Percentiles rank a stretch among this genome's conserved stretches.
phyloP scores from a whole-genome alignment of 2,888 invertebrate species.

The Dyspetes luteomarginatus region DNA sequence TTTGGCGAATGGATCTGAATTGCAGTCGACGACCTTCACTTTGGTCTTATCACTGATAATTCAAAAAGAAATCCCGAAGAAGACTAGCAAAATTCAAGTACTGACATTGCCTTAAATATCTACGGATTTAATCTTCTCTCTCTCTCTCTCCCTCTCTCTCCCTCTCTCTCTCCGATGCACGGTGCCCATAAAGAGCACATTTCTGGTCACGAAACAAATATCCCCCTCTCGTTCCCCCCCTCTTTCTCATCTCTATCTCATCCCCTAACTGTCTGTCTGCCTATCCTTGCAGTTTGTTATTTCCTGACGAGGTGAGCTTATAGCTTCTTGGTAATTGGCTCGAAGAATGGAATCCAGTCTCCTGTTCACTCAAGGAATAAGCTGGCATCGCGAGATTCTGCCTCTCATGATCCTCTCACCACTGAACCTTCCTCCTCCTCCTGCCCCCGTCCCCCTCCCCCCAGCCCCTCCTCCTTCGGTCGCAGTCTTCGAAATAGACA shows the following conservation, averaged over 20 bases:
- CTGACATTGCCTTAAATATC: slow-evolving; percentile 6
- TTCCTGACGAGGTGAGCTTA: neutral
- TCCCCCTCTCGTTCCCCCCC: neutral
- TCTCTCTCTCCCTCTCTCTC: neutral
- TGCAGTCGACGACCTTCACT: neutral
- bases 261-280: neutral
- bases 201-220: no score
- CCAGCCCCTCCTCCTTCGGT: neutral
- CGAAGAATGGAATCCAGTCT: slow-evolving; percentile 2
- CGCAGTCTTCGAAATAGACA: neutral
- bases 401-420: neutral
- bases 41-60: neutral
- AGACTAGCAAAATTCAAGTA: neutral
- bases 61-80: neutral
- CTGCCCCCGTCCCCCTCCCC: neutral
- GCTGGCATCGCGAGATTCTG: neutral
- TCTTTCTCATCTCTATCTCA: neutral
- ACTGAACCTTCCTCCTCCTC: neutral
- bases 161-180: neutral
- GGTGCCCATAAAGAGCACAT: no score
- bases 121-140: slow-evolving; percentile 4
- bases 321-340: slow-evolving; percentile 30
- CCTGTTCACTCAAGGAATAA: slow-evolving; percentile 11
- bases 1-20: neutral
- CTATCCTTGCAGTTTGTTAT: neutral